Evolutionary conservation across 2,797 vertebrate genomes (phyloP).

Genomic region (Sebastes jordani): DNA sequence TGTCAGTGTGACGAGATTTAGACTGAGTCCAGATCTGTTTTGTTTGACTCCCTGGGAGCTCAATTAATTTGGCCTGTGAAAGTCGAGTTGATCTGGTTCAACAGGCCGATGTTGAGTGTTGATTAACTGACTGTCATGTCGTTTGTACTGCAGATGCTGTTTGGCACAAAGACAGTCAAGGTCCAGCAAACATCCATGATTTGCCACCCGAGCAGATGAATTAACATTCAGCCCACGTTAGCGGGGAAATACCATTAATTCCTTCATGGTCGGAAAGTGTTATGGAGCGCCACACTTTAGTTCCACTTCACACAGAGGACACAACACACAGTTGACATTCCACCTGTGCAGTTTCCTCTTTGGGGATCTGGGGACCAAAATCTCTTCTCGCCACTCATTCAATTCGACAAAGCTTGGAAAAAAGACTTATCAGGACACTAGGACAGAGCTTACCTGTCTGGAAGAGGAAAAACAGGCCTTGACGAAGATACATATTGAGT

Average conservation of each 20-base stretch:
- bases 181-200: slow-evolving; percentile 36
- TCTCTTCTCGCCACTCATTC: slow-evolving; percentile 21
- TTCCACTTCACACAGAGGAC: slow-evolving; percentile 24
- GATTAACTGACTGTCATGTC: slow-evolving; percentile 36
- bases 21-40: background rate
- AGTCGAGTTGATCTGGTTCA: slow-evolving; percentile 18
- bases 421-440: background rate
- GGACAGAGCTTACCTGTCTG: slow-evolving; percentile 12
- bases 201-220: background rate
- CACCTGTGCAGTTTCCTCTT: slow-evolving; percentile 21
- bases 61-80: slow-evolving; percentile 20
- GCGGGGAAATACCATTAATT: slow-evolving; percentile 30
- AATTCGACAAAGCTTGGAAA: background rate
- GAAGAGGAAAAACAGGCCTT: background rate
- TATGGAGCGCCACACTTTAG: slow-evolving; percentile 4
- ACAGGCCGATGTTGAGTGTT: background rate
- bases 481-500: slow-evolving; percentile 19
- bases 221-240: slow-evolving; percentile 45
- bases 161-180: slow-evolving; percentile 33
- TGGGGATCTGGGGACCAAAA: slow-evolving; percentile 29
- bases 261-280: background rate
- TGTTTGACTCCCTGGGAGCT: slow-evolving; percentile 7
- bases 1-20: background rate
- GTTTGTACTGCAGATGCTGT: slow-evolving; percentile 29
- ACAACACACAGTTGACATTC: slow-evolving; percentile 31